Base-by-base conservation (phyloP, 2,888 invertebrate genomes). In the Coenonympha glycerion region DNA sequence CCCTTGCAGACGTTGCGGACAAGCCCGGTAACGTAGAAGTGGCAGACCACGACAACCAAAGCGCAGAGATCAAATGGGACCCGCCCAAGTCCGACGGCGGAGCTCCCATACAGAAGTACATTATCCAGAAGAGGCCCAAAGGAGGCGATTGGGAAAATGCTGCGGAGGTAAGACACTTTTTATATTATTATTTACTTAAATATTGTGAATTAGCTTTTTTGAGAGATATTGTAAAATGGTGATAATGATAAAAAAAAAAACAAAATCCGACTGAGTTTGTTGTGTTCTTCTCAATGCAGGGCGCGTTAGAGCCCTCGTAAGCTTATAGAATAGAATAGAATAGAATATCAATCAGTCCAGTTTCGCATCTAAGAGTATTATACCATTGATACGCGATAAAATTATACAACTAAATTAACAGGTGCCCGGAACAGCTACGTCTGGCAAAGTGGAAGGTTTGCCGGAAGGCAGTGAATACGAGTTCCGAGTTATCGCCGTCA, bases 1-100 rank as follows among this genome's bases (percentile, higher is more conserved):
- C 16, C 6, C n/a, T 30, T 34, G 1, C 70, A 93, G 97, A 95
- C 68, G 92, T 93, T 61, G 93, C 98, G 2, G 91, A 92, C 59
- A 95, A 96, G 75, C 98, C 98, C 28, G 95, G 96, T 21, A 94
- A 94, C 52, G 98, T 98, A 6, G 93, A 95, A 68, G 92, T 97
- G 39, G 92, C 92, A 0, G 96, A 97, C 62, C 99, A 96, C 79
- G 98, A 98, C 79, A 96, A 96, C 77, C 94, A 93, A 66, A 96
- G 97, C 63, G 96, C 97, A 0, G 93, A 95, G 56, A 90, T 96
- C 62, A 94, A 95, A 72, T 99, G 98, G 98, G 91, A 92, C 13
- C 91, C 95, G 33, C 98, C 98, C 1, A 90, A 91, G 57, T 91
- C 89, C 47, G 98, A 98, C 73, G 97, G 98, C 46, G 98, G 98